Evolutionary conservation across 2,888 invertebrate genomes (phyloP).

Genomic region (Psylliodes chrysocephalus): DNA sequence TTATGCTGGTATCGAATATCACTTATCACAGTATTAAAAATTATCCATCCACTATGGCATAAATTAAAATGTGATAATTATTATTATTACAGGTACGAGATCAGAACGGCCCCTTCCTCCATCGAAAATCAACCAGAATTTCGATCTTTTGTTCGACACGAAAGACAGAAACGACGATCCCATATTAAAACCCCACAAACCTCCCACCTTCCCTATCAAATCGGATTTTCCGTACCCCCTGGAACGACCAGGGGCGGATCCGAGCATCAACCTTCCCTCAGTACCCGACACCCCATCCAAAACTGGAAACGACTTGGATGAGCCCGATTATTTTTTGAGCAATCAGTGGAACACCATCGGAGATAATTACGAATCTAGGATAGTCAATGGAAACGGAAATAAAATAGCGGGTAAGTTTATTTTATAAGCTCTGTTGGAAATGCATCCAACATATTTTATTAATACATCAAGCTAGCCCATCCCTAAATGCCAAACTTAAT

Average conservation of each 20-base stretch:
- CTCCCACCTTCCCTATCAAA: constrained; percentile 61
- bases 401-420: constrained; percentile 22
- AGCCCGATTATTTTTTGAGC: constrained; percentile 44
- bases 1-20: too few species aligned
- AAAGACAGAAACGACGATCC: constrained; percentile 62
- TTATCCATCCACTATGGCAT: too few species aligned
- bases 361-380: constrained; percentile 62
- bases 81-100: constrained; percentile 59
- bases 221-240: constrained; percentile 74
- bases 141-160: constrained; percentile 63
- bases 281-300: constrained; percentile 60
- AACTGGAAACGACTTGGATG: constrained; percentile 55
- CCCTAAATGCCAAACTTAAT: too few species aligned
- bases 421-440: too few species aligned
- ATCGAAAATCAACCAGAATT: constrained; percentile 56
- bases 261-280: constrained; percentile 58
- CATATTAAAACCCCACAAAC: constrained; percentile 62
- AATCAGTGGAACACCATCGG: constrained; percentile 63
- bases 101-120: constrained; percentile 65
- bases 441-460: too few species aligned
- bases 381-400: constrained; percentile 58
- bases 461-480: too few species aligned
- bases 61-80: too few species aligned
- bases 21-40: too few species aligned
- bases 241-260: constrained; percentile 67